Conservation (phyloP, 2,888 invertebrate species). For the Drosophila fulvimacula region DNA sequence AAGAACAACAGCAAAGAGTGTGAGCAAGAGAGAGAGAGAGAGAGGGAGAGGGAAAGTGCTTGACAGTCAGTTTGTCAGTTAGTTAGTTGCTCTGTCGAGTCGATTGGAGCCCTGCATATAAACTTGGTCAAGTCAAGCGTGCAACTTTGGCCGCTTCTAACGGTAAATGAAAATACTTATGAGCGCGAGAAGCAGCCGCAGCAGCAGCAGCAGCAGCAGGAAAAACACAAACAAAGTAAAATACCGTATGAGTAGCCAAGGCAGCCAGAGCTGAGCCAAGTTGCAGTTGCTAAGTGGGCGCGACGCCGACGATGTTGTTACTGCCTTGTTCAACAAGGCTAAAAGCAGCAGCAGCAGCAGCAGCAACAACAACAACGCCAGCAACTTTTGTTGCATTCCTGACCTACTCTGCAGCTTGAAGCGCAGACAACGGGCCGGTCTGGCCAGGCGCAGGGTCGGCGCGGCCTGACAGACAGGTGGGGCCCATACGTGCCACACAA, state of each 20-base stretch:
- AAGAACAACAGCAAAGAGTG: slow-evolving; percentile 21
- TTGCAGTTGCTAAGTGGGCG: slow-evolving; percentile 74
- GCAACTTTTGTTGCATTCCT: slow-evolving; percentile 68
- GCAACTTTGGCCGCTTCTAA: slow-evolving; percentile 65
- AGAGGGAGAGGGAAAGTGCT: neutral
- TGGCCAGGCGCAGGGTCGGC: neutral
- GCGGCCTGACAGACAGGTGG: slow-evolving; percentile 13
- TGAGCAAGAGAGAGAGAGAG: neutral
- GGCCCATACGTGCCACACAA: slow-evolving; percentile 19
- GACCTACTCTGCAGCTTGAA: slow-evolving; percentile 69
- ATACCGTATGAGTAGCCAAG: slow-evolving; percentile 58
- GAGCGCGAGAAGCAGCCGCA: slow-evolving; percentile 21
- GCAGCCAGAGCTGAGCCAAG: slow-evolving; percentile 37
- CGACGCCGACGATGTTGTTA: slow-evolving; percentile 41
- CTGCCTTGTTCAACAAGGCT: slow-evolving; percentile 60
- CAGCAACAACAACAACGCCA: slow-evolving; percentile 38
- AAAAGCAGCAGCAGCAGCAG: slow-evolving; percentile 23
- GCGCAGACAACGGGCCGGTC: slow-evolving; percentile 47
- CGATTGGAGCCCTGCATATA: slow-evolving; percentile 12
- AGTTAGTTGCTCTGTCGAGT: slow-evolving; percentile 9
- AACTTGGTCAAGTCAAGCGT: slow-evolving; percentile 54
- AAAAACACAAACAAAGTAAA: slow-evolving; percentile 15
- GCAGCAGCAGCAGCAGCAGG: neutral
- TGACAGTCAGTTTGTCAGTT: slow-evolving; percentile 20
- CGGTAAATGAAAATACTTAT: slow-evolving; percentile 63